phyloP scores from a whole-genome alignment of 1,140 invertebrate genomes.

The Mylabris phalerata region DNA sequence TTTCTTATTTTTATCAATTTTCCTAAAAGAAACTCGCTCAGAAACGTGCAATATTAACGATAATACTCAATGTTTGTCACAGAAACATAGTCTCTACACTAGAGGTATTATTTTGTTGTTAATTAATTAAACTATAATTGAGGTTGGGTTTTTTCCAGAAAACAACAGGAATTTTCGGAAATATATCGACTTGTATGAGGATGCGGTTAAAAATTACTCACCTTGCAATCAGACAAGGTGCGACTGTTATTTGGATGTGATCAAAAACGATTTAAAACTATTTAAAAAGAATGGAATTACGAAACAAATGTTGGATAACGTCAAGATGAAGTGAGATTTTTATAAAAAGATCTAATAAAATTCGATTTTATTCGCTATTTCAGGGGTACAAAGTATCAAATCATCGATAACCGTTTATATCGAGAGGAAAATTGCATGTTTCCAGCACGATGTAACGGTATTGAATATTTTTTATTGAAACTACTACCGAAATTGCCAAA shows the following conservation, averaged over 20 bases:
- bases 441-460: slow-evolving; percentile 79
- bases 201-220: slow-evolving; percentile 41
- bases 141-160: slow-evolving; percentile 6
- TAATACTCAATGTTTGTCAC: too few relatives aligned
- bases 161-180: slow-evolving; percentile 27
- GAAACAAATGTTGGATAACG: slow-evolving; percentile 54
- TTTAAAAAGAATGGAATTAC: slow-evolving; percentile 64
- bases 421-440: slow-evolving; percentile 83
- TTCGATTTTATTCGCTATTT: slow-evolving; percentile 27
- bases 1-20: too few relatives aligned
- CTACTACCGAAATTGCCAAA: slow-evolving; percentile 62
- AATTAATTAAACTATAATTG: too few relatives aligned
- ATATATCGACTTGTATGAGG: slow-evolving; percentile 41
- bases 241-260: slow-evolving; percentile 56
- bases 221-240: slow-evolving; percentile 48
- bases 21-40: too few relatives aligned
- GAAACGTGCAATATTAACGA: too few relatives aligned
- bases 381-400: slow-evolving; percentile 78
- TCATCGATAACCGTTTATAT: slow-evolving; percentile 74
- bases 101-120: too few relatives aligned
- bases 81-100: too few relatives aligned
- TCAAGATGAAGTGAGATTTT: slow-evolving; percentile 48
- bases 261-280: slow-evolving; percentile 60
- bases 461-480: slow-evolving; percentile 81
- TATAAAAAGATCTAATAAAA: slow-evolving; percentile 5